Base-by-base conservation (phyloP, 2,113 vertebrate species). In the Rhodinocichla rosea region DNA sequence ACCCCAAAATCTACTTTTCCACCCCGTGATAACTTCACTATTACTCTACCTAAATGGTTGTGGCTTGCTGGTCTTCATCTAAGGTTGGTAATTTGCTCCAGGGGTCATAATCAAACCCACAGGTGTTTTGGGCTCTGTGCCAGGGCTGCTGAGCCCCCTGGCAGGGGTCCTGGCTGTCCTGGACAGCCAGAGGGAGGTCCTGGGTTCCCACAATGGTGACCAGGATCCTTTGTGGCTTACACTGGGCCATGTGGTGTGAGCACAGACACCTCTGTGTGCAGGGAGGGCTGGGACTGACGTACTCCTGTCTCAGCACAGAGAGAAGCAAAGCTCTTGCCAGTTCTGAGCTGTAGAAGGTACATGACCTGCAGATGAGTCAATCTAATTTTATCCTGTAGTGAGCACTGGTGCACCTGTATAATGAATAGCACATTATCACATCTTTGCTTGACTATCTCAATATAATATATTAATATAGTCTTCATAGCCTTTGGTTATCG, bases 361-460 rank as follows among this genome's bases (percentile, higher is more conserved):
- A 33, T 30, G 82, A 93, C 93, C 96, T 89, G 55, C 74, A 87
- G 81, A 91, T 16, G 60, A 92, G 84, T 44, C 77, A 89, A 89
- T 78, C 94, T 92, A 75, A 95, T 94, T 91, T 91, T 74, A 78
- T 75, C 84, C 87, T 71, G 95, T 45, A 81, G 92, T 11, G 67
- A 95, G 93, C 79, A 47, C 80, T 64, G 78, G 79, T 7, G 65
- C 87, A 95, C 90, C 94, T 90, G 94, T 68, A 56, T 87, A 83
- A 93, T 53, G 56, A 92, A 70, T 32, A 87, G 78, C 87, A 71
- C 52, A 42, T 89, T 96, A 94, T 91, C 90, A 56, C 95, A 67
- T 47, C 92, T 78, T 87, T 44, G 68, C 80, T 81, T 47, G 28
- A 78, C 94, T 78, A 67, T 84, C 84, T 82, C 96, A 59, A 87